Conservation (phyloP, 2,113 vertebrate genomes). For the Okapia johnstoni region DNA sequence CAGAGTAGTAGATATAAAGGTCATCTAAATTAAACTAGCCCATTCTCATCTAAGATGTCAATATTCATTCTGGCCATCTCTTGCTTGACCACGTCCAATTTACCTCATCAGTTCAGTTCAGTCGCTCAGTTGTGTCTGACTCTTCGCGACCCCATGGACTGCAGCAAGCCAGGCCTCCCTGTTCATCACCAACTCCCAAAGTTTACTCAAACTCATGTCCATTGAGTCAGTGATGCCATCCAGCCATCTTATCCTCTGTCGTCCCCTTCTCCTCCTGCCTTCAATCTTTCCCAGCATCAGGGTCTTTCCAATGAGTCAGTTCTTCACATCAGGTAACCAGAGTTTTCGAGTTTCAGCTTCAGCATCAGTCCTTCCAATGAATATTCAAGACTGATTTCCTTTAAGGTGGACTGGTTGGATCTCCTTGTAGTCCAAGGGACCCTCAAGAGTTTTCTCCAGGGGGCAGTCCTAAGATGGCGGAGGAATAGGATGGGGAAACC, state of each 20-base stretch:
- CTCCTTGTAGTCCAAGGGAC: neutral
- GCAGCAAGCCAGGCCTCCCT: neutral
- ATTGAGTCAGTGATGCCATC: neutral
- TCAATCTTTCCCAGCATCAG: neutral
- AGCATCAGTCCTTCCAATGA: neutral
- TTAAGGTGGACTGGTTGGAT: neutral
- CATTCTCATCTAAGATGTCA: neutral
- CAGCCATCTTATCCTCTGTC: neutral
- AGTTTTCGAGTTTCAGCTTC: neutral
- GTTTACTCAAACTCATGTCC: neutral
- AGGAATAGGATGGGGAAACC: neutral
- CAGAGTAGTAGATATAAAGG: neutral
- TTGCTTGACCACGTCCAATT: neutral
- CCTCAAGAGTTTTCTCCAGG: neutral
- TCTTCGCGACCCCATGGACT: neutral
- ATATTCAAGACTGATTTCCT: neutral
- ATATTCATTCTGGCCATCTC: neutral
- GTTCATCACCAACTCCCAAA: neutral
- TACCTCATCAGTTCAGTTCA: neutral
- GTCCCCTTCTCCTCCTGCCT: neutral
- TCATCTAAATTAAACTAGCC: neutral
- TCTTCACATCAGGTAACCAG: neutral
- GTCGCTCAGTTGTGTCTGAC: neutral
- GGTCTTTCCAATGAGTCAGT: neutral
- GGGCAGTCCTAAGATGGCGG: rapidly evolving